Evolutionary conservation across 2,888 invertebrate species (phyloP), one percentile per base, ranked within the genome.

Genomic region (Ditula angustiorana): DNA sequence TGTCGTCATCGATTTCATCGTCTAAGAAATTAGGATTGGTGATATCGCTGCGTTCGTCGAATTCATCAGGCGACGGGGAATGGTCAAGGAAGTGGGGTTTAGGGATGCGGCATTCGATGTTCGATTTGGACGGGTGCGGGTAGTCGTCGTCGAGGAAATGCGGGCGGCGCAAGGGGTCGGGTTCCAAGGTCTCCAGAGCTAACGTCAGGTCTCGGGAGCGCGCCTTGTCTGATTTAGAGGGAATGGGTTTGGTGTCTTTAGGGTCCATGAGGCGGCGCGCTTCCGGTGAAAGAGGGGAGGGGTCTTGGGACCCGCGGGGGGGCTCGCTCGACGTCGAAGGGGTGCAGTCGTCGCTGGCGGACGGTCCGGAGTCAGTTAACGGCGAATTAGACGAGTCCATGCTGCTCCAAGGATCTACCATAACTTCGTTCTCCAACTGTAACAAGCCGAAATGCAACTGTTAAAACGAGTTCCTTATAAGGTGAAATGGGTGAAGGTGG

Each of bases 121-220:
- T 91, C 8, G 88, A 87, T 77, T 93, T 93, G 61, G 94, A 93
- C 61, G 94, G 94, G 55, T 92, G 90, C 57, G 93, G 93, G 64
- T 94, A 94, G 80, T 95, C 95, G 73, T 95, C 95, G 74, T 95
- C 95, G 53, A 95, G 87, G 74, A 95, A 95, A 82, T 95, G 95
- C 23, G 94, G 93, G 72, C 94, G 93, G 72, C 92, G 93, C 52
- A 91, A 82, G 50, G 83, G 79, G 62, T 87, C 85, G 57, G 85
- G 76, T 52, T 89, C 88, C 69, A 90, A 76, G 62, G 86, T 85
- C 67, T 90, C 91, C 70, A 92, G 73, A 55, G 90, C 87, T 67
- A 92, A 79, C 19, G 88, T 88, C 19, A 93, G 84, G 70, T 90
- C 86, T 71, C 90, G 85, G 66, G 88, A 83, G 67, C 90, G 90